A percentile compares a stretch with the other conserved stretches of the same genome.
phyloP scores from a whole-genome alignment of 1,140 invertebrate genomes.

The Cotesia typhae region DNA sequence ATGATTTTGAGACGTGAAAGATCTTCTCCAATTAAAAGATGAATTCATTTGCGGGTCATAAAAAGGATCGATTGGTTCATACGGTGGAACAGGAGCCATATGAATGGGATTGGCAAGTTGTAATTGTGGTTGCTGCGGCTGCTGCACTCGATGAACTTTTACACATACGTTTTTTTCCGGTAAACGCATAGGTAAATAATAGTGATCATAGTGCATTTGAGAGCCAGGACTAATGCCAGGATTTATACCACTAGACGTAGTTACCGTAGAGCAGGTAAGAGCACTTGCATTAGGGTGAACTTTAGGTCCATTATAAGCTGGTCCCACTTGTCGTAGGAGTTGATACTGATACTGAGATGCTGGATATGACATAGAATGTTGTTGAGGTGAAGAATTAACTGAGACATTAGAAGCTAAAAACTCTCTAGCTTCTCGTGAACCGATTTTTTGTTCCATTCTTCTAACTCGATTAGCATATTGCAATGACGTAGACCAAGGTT shows the following conservation, averaged over 20 bases:
- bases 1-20: constrained; percentile 40
- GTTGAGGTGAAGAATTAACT: constrained; percentile 36
- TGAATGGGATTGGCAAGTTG: constrained; percentile 38
- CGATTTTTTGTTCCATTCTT: background rate
- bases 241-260: background rate
- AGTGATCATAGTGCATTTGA: constrained; percentile 19
- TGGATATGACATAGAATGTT: constrained; percentile 51
- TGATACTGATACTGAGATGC: constrained; percentile 52
- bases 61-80: constrained; percentile 36
- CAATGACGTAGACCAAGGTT: constrained; percentile 35
- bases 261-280: constrained; percentile 34
- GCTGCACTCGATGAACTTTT: constrained; percentile 27
- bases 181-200: background rate
- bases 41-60: constrained; percentile 27
- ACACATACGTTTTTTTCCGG: constrained; percentile 4
- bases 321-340: constrained; percentile 49
- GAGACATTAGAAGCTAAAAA: background rate
- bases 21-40: constrained; percentile 35
- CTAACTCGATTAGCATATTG: background rate
- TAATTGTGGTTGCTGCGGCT: constrained; percentile 44
- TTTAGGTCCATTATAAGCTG: constrained; percentile 52
- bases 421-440: background rate
- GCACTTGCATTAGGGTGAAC: constrained; percentile 41
- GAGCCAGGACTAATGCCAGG: background rate
- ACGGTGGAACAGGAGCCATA: constrained; percentile 41